Percentiles rank a stretch among this genome's conserved stretches.
These are phyloP conservation scores for Enteromius thamalakanensis DNA, from an alignment of 2,797 vertebrate genomes.

Conservation along the genomic window DNA sequence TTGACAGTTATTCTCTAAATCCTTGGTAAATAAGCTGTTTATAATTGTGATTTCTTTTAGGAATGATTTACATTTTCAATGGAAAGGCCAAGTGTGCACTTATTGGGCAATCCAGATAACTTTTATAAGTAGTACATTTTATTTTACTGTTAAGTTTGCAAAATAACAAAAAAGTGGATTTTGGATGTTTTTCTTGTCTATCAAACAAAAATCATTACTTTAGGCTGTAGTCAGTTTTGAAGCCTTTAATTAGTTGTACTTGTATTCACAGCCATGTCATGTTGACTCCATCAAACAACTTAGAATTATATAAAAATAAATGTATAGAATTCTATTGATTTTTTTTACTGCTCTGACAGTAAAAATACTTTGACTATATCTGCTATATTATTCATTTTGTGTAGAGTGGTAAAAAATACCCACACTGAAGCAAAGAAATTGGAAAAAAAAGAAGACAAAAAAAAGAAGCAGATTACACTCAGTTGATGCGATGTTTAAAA, in stretches of 20 bases:
- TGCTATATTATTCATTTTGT: too few relatives aligned
- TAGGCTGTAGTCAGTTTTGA: too few relatives aligned
- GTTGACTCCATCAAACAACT: too few relatives aligned
- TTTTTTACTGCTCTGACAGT: too few relatives aligned
- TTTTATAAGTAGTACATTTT: neutral
- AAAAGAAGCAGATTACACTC: neutral
- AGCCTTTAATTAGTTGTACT: too few relatives aligned
- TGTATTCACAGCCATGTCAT: too few relatives aligned
- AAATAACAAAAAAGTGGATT: neutral
- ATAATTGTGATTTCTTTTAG: neutral
- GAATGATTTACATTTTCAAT: neutral
- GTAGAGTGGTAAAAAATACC: neutral
- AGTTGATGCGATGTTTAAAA: neutral
- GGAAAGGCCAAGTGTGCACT: neutral
- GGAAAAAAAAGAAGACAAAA: neutral
- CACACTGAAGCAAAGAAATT: neutral
- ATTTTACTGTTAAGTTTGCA: neutral
- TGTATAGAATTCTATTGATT: too few relatives aligned
- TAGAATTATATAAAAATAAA: too few relatives aligned
- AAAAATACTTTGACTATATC: too few relatives aligned
- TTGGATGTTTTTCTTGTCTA: neutral
- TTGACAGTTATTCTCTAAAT: neutral
- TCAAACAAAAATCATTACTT: too few relatives aligned
- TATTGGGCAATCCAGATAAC: neutral
- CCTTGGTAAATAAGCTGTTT: neutral